Evolutionary conservation across 2,797 vertebrate genomes (phyloP).

Genomic region (Hydrocynus forskahlii): DNA sequence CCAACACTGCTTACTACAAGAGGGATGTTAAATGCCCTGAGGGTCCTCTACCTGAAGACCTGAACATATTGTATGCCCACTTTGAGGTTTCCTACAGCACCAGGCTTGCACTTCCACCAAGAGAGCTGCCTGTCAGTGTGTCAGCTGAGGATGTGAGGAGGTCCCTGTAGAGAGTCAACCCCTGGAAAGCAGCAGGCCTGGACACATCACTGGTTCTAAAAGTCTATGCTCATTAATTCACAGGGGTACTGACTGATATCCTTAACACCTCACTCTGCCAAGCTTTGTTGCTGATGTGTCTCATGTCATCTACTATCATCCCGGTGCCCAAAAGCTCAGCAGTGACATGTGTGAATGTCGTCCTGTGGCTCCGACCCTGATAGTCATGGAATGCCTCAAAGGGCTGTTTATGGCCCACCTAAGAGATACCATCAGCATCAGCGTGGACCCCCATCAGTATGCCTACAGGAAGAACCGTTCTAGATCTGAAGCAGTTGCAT

Average conservation of each 20-base stretch:
- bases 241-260: too few relatives aligned
- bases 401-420: not conserved
- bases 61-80: too few relatives aligned
- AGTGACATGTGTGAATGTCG: not conserved
- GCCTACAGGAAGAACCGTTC: not conserved
- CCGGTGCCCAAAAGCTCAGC: not conserved
- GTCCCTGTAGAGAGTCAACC: too few relatives aligned
- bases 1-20: not conserved
- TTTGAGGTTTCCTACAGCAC: too few relatives aligned
- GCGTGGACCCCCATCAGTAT: not conserved
- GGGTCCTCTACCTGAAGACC: too few relatives aligned
- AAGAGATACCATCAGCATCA: not conserved
- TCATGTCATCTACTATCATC: not conserved
- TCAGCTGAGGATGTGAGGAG: too few relatives aligned
- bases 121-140: too few relatives aligned
- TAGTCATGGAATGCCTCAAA: not conserved
- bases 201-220: too few relatives aligned
- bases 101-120: too few relatives aligned
- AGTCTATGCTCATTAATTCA: too few relatives aligned
- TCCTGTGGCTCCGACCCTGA: not conserved
- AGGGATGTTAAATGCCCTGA: not conserved
- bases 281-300: not conserved
- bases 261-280: not conserved
- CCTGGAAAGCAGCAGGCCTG: too few relatives aligned
- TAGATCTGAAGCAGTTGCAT: not conserved